Base-by-base conservation (phyloP, 1,140 invertebrate genomes). In the Myzus persicae region DNA sequence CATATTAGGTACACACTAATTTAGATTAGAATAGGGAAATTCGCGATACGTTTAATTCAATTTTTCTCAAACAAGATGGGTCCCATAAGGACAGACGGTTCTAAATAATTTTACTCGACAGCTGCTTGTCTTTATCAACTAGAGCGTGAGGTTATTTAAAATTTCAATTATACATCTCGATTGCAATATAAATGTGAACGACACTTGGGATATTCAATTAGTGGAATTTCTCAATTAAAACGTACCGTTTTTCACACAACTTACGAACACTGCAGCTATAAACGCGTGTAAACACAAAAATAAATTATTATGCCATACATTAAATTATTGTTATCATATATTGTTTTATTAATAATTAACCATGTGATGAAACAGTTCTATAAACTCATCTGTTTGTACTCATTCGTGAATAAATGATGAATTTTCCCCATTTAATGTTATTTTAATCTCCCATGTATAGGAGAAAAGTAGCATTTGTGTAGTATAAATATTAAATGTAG, bases 141-240 rank as follows among this genome's bases (percentile, higher is more conserved):
- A 38, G 67, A 92, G 67, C 90, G n/a, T 92, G 42, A 92, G 42
- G 67, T 82, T 81, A 82, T 81, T 92, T 92, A 42, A 92, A 92
- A 92, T 81, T 92, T 92, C 59, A 92, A 92, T 92, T 92, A 92
- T 44, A 36, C 24, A 44, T 31, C 40, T 26, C 90, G 7, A 82
- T n/a, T 31, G 7, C 14, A 54, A 59, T 87, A 91, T 91, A 44
- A 44, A 59, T 51, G 26, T 18, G 7, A 81, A 67, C 40, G 38
- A 38, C 42, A 31, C 67, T 82, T 81, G 59, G 26, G 26, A 92
- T 92, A 48, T 82, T 92, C 38, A 92, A 92, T 82, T 82, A 81
- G 44, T 38, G 40, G 20, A 92, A 82, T 48, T 36, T 92, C 67
- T 44, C 44, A 40, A 76, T 67, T n/a, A n/a, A 67, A 88, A 51